Evolutionary conservation across 2,797 vertebrate species (phyloP), one percentile per base, ranked within the genome.

Genomic region (Manis pentadactyla): DNA sequence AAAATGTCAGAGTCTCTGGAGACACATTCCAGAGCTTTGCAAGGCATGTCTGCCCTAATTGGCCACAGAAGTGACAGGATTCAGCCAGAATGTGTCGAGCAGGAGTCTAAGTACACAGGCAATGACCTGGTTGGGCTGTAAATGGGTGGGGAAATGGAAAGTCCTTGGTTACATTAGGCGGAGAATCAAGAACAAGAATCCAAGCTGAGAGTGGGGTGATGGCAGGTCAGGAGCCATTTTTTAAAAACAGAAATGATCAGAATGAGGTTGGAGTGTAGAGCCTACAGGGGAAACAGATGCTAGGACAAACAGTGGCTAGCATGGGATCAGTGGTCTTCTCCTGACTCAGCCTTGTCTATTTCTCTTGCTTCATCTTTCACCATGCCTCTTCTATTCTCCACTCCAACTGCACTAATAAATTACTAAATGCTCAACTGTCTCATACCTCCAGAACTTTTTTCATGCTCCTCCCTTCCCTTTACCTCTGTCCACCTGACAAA

Each of bases 1-100:
- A 94, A 97, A 97, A 97, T 97, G 92, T 95, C 97, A 96, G 91
- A 49, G 66, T 96, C 95, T 95, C 93, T 87, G 71, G 97, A 97
- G 87, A 96, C 21, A 59, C 95, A 97, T 97, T 97, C 97, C 97
- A 94, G 91, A 96, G 79, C 37, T 97, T 92, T 97, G 73, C 85
- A 63, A 79, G 85, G 83, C 89, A 77, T 93, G 96, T 94, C 97
- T 97, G 86, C 51, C 75, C 93, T 92, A 90, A 94, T 77, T 97
- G 95, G 95, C 94, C 89, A 87, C 94, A 96, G 86, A 84, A 94
- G 82, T 75, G 93, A 97, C 91, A 94, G 84, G 34, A 96, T 86
- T 95, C 74, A 69, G 91, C 89, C 95, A 96, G 89, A 73, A 95
- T 86, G n/a, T 96, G 93, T 95, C 77, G 88, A 92, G 78, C 88